phyloP scores from a whole-genome alignment of 2,888 invertebrate species.

The Phytoseiulus persimilis region DNA sequence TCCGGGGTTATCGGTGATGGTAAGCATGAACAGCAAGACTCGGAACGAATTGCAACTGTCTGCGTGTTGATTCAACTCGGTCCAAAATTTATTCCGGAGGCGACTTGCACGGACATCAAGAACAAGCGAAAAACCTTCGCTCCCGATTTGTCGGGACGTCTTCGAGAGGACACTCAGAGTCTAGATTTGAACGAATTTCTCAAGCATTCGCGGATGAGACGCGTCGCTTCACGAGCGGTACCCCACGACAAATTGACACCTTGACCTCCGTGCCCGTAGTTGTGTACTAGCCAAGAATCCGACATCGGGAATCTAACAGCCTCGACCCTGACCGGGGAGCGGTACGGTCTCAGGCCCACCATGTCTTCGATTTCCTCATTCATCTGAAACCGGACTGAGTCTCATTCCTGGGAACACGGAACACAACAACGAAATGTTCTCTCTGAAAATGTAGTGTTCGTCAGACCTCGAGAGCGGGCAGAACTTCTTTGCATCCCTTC shows the following conservation, averaged over 20 bases:
- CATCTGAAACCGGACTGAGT: constrained; percentile 47
- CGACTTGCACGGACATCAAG: no score
- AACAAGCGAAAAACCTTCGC: no score
- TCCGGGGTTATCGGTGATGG: no score
- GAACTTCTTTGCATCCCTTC: constrained; percentile 65
- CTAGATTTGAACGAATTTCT: background rate
- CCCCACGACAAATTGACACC: constrained; percentile 84
- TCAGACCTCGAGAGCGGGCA: constrained; percentile 59
- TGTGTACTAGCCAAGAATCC: constrained; percentile 65
- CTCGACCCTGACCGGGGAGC: constrained; percentile 54
- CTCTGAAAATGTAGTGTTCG: background rate
- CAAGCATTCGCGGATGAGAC: background rate
- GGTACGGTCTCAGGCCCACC: constrained; percentile 78
- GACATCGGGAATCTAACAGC: constrained; percentile 46
- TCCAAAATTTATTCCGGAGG: no score
- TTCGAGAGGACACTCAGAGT: background rate
- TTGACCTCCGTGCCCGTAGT: constrained; percentile 91
- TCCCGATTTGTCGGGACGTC: background rate
- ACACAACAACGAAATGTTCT: background rate
- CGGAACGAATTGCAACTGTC: no score
- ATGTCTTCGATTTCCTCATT: constrained; percentile 60
- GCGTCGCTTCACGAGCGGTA: constrained; percentile 55
- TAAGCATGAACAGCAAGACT: no score
- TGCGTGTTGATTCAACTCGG: no score
- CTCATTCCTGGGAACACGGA: no score